Conservation (phyloP, 1,140 invertebrate genomes). For the Aradophagus sp. region DNA sequence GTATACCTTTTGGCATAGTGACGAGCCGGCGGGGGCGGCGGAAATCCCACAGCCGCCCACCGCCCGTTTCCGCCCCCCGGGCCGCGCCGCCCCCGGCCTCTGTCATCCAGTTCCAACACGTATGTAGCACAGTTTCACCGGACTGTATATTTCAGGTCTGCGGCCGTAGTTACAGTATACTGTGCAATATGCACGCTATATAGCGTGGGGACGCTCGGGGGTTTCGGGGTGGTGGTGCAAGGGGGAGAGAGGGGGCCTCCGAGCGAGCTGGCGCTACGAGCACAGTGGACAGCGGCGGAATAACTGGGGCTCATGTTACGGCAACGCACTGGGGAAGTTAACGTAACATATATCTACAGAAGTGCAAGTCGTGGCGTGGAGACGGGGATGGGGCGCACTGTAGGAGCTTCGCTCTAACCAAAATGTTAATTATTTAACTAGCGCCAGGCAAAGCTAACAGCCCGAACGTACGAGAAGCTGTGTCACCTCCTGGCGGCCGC, state of each 20-base stretch:
- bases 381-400: slow-evolving; percentile 34
- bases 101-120: slow-evolving; percentile 46
- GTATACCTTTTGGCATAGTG: slow-evolving; percentile 49
- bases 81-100: slow-evolving; percentile 23
- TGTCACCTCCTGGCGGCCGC: slow-evolving; percentile 4
- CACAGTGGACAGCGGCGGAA: slow-evolving; percentile 68
- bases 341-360: slow-evolving; percentile 63
- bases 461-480: slow-evolving; percentile 59
- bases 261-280: slow-evolving; percentile 50
- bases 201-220: slow-evolving; percentile 30
- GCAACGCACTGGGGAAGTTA: slow-evolving; percentile 59
- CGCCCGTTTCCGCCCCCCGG: slow-evolving; percentile 1
- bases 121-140: slow-evolving; percentile 60
- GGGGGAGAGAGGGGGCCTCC: slow-evolving; percentile 17
- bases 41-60: slow-evolving; percentile 45
- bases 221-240: neutral
- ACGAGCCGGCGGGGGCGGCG: slow-evolving; percentile 53
- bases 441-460: slow-evolving; percentile 67
- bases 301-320: slow-evolving; percentile 70
- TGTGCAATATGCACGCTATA: slow-evolving; percentile 69
- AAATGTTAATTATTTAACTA: slow-evolving; percentile 74
- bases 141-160: slow-evolving; percentile 69
- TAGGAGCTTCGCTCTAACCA: slow-evolving; percentile 64
- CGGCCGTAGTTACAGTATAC: slow-evolving; percentile 67
- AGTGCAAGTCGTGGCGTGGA: slow-evolving; percentile 40